Base-by-base conservation (phyloP, 2,797 vertebrate genomes). In the Hemibagrus guttatus region DNA sequence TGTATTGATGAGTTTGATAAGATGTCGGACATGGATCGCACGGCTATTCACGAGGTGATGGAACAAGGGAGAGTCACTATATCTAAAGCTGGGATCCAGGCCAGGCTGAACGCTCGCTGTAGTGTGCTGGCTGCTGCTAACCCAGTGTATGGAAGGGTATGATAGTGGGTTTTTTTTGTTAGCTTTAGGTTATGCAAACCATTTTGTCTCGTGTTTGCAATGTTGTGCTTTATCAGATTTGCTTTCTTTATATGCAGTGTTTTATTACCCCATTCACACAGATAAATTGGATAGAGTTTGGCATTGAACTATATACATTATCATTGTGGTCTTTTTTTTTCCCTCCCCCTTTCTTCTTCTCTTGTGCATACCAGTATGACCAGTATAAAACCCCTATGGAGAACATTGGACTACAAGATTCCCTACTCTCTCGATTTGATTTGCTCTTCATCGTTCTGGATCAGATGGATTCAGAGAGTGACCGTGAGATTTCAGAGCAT, bases 1-100 rank as follows among this genome's bases (percentile, higher is more conserved):
- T 97, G 97, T 91, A 97, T 97, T 0, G 97, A 97, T 1, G 97
- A 97, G 85, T 97, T 97, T 0, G 97, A 97, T 89, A 97, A 97
- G 93, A 97, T 97, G 97, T 97, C 97, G 0, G 97, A 97, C 88
- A 95, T 97, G 17, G 97, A 97, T 90, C 96, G 97, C 39, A 97
- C 97, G 0, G 97, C 97, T 87, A 97, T 97, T 93, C 97, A 97
- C 0, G 97, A 97, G 90, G 97, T 97, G 91, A 97, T 97, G 97
- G 97, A 97, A 89, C 97, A 97, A 87, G 97, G 97, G 0, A 94
- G 96, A 0, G 97, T 97, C 86, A 97, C 97, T 68, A 97, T 97
- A 0, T 93, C 96, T 90, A 97, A 97, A 92, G 97, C 97, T 0
- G 97, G 97, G 85, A 97, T 97, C 91, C 97, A 97, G 0, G 97